Base-by-base conservation (phyloP, 2,888 invertebrate genomes). In the Clitarchus hookeri region DNA sequence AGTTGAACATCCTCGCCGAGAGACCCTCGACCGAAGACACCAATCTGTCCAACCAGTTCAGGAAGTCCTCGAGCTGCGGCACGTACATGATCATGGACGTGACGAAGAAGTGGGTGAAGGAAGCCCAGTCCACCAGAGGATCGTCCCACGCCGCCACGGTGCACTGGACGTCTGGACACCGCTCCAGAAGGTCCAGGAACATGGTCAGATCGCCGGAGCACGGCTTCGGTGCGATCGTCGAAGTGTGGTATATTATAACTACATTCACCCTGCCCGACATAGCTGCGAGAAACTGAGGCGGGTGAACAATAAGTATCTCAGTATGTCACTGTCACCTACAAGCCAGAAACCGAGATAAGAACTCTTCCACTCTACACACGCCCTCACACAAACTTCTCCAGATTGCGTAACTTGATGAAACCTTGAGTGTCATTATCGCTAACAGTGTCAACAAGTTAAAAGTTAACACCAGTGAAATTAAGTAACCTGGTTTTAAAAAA, bases 51-150 rank as follows among this genome's bases (percentile, higher is more conserved):
- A 82, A 9, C 82, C 82, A 82, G 16, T 23, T 25, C 0, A 82
- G 82, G 82, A 82, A 82, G 82, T 82, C 82, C 44, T 26, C 82
- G 27, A 82, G 36, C 44, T 23, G 16, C 36, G 27, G 13, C 44
- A 36, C 82, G 82, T 82, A 82, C 23, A 8, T 27, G 27, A 82
- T 23, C 6, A 6, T 16, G 27, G 82, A 82, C 19, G 82, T 82
- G 27, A 82, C 19, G 82, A 82, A 23, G 82, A 82, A 44, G 82
- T 82, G 82, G 16, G 82, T 82, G 82, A 82, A 82, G 16, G 82
- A 82, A 27, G 82, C 16, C 82, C 82, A 82, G 27, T 82, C 27
- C 27, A 82, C 82, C 8, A 44, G 19, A 6, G 82, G 82, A 27
- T 82, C 82, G 82, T 82, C 82, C 82, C 82, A 82, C 16, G 79